These are phyloP conservation scores for Chalcosyrphus nemorum DNA, from an alignment of 2,888 invertebrate genomes.

Conservation along the genomic window DNA sequence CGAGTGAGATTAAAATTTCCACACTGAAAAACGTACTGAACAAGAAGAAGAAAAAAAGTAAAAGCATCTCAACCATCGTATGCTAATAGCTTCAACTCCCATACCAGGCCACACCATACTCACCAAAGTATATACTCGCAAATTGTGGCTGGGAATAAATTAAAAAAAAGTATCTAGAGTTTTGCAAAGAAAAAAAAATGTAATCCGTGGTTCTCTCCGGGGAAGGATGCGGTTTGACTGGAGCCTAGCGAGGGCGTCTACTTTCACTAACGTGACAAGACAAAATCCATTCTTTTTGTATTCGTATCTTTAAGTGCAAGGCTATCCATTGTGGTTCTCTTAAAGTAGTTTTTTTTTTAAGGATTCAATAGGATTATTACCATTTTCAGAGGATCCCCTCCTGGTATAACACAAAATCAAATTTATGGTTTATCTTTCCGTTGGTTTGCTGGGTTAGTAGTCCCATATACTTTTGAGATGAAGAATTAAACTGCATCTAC, in stretches of 20 bases:
- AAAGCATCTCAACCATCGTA: slow-evolving; percentile 21
- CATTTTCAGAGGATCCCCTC: background rate
- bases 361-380: background rate
- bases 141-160: slow-evolving; percentile 60
- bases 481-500: slow-evolving; percentile 50
- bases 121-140: slow-evolving; percentile 16
- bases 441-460: slow-evolving; percentile 21
- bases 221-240: background rate
- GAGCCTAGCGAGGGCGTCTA: too few species aligned
- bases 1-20: slow-evolving; percentile 46
- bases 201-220: background rate
- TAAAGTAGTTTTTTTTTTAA: background rate
- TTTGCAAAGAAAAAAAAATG: slow-evolving; percentile 4
- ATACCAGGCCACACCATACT: slow-evolving; percentile 16
- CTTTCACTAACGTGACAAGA: background rate
- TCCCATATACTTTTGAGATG: slow-evolving; percentile 35
- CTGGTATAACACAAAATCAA: slow-evolving; percentile 25
- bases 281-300: background rate
- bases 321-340: background rate
- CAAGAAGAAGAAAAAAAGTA: background rate
- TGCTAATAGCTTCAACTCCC: slow-evolving; percentile 32
- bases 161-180: slow-evolving; percentile 41
- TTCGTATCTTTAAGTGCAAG: background rate
- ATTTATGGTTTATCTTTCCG: slow-evolving; percentile 23
- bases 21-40: background rate